Evolutionary conservation across 2,888 invertebrate species (phyloP), one percentile per base, ranked within the genome.

Genomic region (Drosophila prolongata): DNA sequence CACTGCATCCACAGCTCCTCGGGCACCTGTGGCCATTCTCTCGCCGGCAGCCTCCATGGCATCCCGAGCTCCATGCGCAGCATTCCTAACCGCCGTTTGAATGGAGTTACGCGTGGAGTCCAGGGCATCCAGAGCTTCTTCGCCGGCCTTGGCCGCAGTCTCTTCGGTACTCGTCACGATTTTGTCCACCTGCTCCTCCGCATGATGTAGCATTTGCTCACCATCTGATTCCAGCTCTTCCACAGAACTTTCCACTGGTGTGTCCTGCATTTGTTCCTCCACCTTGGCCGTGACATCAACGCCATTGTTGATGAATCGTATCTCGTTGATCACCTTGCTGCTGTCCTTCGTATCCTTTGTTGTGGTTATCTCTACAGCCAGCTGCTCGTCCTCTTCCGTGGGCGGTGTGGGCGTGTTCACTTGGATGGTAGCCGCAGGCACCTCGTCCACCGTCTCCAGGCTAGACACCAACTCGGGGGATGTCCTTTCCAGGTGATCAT

Each of bases 241-340:
- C 1, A 78, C 27, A 0, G 79, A 80, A 5, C 81, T 80, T 3
- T 47, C 72, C 11, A 70, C 34, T 4, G 85, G 76, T 3, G 87
- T 89, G 8, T 78, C 75, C 0, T 76, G 71, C 87, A 86, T 77
- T 43, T 85, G 89, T 11, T 84, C 73, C 58, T 89, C 83, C 13
- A 92, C 84, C 49, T 90, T 90, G 14, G 90, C 87, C 0, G 92
- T 92, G 3, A 92, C 92, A 84, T 92, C 92, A 43, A 92, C 74
- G 13, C 92, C 92, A 58, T 92, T 91, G 72, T 92, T 91, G 11
- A 92, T 92, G 54, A 92, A 92, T 2, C 92, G 90, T 50, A 92
- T 92, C 68, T 92, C 92, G 52, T 92, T 92, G 0, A 91, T 78
- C 6, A 90, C 76, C 24, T 90, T 81, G 6, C 89, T 89, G 65